Percentiles rank a stretch among this genome's conserved stretches.
phyloP scores from a whole-genome alignment of 2,113 vertebrate genomes.

The Chauna torquata region DNA sequence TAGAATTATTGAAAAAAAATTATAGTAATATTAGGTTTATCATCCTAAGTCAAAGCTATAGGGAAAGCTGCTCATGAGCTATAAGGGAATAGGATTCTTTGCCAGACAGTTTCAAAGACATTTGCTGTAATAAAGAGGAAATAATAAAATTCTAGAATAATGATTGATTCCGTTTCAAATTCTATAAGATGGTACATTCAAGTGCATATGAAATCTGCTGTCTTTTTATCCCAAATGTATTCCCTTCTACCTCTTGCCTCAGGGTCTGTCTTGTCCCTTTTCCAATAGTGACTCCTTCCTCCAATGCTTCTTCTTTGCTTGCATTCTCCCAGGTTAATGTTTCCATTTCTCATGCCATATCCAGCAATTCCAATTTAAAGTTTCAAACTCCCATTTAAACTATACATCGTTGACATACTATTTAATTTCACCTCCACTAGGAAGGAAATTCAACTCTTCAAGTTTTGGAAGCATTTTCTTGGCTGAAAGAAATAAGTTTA shows the following conservation, averaged over 20 bases:
- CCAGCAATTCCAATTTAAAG: background rate
- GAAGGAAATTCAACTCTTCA: background rate
- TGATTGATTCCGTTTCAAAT: background rate
- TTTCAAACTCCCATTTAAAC: background rate
- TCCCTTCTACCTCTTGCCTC: background rate
- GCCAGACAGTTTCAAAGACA: background rate
- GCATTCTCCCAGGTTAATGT: background rate
- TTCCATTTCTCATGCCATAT: background rate
- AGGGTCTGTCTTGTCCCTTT: background rate
- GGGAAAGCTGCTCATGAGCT: background rate
- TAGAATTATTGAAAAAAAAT: background rate
- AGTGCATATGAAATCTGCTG: background rate
- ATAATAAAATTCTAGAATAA: background rate
- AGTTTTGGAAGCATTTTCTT: background rate
- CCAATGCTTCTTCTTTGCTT: background rate
- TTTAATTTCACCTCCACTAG: background rate
- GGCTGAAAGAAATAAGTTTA: background rate
- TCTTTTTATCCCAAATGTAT: background rate
- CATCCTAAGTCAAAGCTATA: background rate
- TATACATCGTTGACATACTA: background rate
- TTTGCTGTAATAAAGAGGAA: background rate
- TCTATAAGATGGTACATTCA: background rate
- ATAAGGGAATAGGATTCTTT: background rate
- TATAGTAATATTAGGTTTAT: background rate
- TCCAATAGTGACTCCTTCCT: background rate